These are phyloP conservation scores for Uromys caudimaculatus DNA, from an alignment of 2,797 vertebrate genomes.

Conservation along the genomic window DNA sequence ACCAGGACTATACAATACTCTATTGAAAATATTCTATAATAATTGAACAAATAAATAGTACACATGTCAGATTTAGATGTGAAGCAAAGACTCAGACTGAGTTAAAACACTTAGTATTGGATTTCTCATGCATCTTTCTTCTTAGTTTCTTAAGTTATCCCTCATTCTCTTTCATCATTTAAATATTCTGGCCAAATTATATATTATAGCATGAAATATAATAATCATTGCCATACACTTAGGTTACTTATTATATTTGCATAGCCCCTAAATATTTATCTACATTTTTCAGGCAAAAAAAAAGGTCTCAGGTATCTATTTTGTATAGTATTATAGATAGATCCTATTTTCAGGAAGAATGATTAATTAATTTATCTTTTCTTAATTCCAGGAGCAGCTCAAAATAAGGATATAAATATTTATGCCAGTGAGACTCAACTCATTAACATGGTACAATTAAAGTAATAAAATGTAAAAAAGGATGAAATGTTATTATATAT, in stretches of 20 bases:
- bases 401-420: slow-evolving; percentile 13
- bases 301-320: neutral
- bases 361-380: neutral
- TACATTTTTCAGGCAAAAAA: slow-evolving; percentile 1
- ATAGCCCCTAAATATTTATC: neutral
- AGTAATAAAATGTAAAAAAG: neutral
- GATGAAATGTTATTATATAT: neutral
- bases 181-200: neutral
- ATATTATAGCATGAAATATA: neutral
- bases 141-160: neutral
- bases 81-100: neutral
- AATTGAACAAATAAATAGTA: neutral
- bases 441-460: neutral
- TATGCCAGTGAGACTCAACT: neutral
- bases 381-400: neutral
- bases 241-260: neutral
- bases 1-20: neutral
- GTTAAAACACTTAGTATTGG: neutral
- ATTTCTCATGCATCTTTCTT: neutral
- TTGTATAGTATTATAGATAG: neutral
- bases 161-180: neutral
- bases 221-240: neutral
- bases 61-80: neutral
- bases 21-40: neutral
- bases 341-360: neutral